A percentile compares a stretch with the other conserved stretches of the same genome.
Evolutionary conservation across 2,113 vertebrate genomes (phyloP).

Genomic region (Genyomyrus donnyi): DNA sequence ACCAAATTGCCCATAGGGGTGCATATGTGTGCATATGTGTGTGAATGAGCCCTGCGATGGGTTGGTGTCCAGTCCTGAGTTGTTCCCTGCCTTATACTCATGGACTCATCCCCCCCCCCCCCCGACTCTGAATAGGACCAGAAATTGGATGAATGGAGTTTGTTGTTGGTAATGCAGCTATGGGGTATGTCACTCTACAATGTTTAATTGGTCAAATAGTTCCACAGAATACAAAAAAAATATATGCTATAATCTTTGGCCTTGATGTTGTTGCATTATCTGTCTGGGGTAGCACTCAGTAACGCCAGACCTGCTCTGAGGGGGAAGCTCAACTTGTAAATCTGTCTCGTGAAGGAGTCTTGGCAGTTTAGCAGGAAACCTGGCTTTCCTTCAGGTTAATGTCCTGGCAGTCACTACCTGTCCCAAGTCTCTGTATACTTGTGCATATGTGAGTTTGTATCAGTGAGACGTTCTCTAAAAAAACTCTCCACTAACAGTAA

Average conservation of each 20-base stretch:
- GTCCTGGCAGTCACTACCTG: neutral
- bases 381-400: neutral
- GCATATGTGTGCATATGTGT: neutral
- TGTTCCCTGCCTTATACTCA: neutral
- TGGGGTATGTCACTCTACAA: neutral
- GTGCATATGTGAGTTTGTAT: neutral
- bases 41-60: neutral
- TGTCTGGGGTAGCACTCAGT: neutral
- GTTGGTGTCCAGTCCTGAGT: neutral
- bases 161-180: neutral
- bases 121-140: neutral
- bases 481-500: neutral
- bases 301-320: neutral
- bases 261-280: neutral
- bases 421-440: neutral
- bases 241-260: neutral
- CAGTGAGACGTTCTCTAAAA: neutral
- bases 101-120: neutral
- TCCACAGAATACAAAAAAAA: neutral
- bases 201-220: neutral
- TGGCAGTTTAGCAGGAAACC: neutral
- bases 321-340: neutral
- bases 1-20: neutral
- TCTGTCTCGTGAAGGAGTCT: neutral
- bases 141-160: neutral